These are phyloP conservation scores for Salpingus planirostris DNA, from an alignment of 2,888 invertebrate species.

Conservation along the genomic window DNA sequence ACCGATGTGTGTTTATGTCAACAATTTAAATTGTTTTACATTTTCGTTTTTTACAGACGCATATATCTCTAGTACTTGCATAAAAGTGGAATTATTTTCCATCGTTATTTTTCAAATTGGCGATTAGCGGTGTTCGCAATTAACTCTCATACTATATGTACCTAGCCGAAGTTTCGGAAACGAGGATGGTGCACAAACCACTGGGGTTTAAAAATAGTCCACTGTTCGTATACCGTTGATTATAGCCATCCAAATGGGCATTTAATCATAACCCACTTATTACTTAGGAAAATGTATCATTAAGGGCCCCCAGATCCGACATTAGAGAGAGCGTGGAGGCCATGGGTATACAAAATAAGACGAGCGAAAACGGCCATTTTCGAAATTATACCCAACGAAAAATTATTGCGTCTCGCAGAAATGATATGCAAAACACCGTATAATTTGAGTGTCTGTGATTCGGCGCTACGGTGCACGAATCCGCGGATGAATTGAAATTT, in stretches of 20 bases:
- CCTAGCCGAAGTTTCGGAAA: too few relatives aligned
- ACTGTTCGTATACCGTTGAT: slow-evolving; percentile 19
- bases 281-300: slow-evolving; percentile 28
- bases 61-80: too few relatives aligned
- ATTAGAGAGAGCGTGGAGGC: slow-evolving; percentile 27
- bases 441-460: slow-evolving; percentile 42
- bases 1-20: too few relatives aligned
- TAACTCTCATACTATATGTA: too few relatives aligned
- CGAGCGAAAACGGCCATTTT: slow-evolving; percentile 33
- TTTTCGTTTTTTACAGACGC: too few relatives aligned
- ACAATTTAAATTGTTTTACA: too few relatives aligned
- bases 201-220: slow-evolving; percentile 14
- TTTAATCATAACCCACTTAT: slow-evolving; percentile 29
- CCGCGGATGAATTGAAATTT: slow-evolving; percentile 25
- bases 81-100: too few relatives aligned
- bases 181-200: slow-evolving; percentile 3
- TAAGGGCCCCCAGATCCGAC: slow-evolving; percentile 28
- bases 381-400: slow-evolving; percentile 38
- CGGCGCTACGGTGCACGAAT: slow-evolving; percentile 37
- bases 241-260: slow-evolving; percentile 26
- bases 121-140: too few relatives aligned
- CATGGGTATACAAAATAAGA: slow-evolving; percentile 33
- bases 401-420: slow-evolving; percentile 40
- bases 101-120: too few relatives aligned
- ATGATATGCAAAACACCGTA: slow-evolving; percentile 42